Base-by-base conservation (phyloP, 2,888 invertebrate genomes). In the Aphodius granarius region DNA sequence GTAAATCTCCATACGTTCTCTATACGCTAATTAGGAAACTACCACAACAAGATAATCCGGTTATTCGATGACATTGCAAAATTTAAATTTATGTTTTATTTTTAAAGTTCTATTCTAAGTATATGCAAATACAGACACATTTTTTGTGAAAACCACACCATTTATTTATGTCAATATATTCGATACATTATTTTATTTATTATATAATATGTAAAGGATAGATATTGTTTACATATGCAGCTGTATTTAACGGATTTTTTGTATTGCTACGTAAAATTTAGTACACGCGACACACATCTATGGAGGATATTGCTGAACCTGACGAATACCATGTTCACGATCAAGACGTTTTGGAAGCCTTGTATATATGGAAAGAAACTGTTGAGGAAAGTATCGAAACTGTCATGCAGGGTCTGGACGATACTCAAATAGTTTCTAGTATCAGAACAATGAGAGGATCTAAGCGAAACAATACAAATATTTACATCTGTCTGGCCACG, bases 311-410 rank as follows among this genome's bases (percentile, higher is more conserved):
- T 20, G 2, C 68, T 13, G 68, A 43, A 43, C 13, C 9, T 6
- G 43, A 43, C 13, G 43, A 43, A 6, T 43, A 20, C 68, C 20
- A 68, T 68, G 22, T 20, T 2, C n/a, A 17, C 21, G n/a, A 22
- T n/a, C 21, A 68, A 22, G 68, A 68, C 20, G 16, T 68, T 20
- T 68, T 68, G 22, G 22, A 68, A 13, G 20, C 21, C 16, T 68
- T 68, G 15, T 68, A 68, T 19, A 21, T 22, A 2, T 68, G 68
- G 68, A 68, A 68, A 68, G 22, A 20, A n/a, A 68, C 68, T 9
- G 21, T 68, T 16, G 68, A 68, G 68, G 68, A 68, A 68, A 68
- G 21, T 20, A 68, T 68, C 9, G 68, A 68, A 68, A 20, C 21
- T 20, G 68, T 68, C 5, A 68, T 20, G 21, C 68, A 68, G 6